A percentile compares a stretch with the other conserved stretches of the same genome.
Conservation (phyloP, 2,113 vertebrate species). For the Equus przewalskii region DNA sequence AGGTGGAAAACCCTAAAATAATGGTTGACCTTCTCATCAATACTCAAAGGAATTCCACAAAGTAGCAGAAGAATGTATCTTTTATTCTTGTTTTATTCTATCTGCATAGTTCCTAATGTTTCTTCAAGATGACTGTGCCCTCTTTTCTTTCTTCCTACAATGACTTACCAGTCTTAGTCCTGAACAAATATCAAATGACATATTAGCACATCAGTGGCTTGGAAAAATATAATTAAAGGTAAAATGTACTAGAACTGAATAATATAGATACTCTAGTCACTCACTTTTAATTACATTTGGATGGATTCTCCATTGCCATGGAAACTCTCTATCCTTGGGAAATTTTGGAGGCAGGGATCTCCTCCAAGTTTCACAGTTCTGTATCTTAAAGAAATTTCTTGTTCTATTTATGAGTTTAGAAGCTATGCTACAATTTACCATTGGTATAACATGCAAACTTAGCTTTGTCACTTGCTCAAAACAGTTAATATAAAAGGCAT, state of each 20-base stretch:
- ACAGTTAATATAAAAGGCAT: not conserved
- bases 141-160: conserved; percentile 36
- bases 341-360: conserved; percentile 51
- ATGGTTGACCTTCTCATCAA: not conserved
- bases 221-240: conserved; percentile 66
- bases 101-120: not conserved
- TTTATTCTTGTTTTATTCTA: not conserved
- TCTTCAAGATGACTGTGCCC: not conserved
- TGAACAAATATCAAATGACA: not conserved
- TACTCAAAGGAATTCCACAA: not conserved
- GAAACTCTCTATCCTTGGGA: conserved; percentile 66
- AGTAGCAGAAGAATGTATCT: not conserved
- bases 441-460: not conserved
- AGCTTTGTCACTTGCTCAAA: not conserved
- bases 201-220: conserved; percentile 9
- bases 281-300: conserved; percentile 71
- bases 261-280: conserved; percentile 13
- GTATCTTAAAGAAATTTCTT: conserved; percentile 46
- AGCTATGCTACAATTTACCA: not conserved
- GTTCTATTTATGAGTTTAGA: conserved; percentile 39
- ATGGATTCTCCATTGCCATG: conserved; percentile 60
- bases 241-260: conserved; percentile 51
- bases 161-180: not conserved
- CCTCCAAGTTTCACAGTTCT: conserved; percentile 61
- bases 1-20: not conserved